Percentiles rank a stretch among this genome's conserved stretches.
phyloP scores from a whole-genome alignment of 2,888 invertebrate genomes.

The Diarsia dahlii region DNA sequence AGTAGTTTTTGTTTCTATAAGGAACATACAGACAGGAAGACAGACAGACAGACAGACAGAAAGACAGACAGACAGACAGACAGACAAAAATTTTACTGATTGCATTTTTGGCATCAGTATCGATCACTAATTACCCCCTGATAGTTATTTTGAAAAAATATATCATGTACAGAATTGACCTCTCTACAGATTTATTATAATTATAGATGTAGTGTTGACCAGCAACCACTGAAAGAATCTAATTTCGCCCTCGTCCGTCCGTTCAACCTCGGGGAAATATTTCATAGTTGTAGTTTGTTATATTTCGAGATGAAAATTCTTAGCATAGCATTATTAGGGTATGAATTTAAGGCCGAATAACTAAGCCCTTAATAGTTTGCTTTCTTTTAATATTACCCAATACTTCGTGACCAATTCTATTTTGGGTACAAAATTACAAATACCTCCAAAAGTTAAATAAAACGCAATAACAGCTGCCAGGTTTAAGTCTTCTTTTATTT shows the following conservation, averaged over 20 bases:
- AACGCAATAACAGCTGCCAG: neutral
- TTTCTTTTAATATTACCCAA: neutral
- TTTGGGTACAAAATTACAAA: neutral
- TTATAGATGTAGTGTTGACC: conserved; percentile 14
- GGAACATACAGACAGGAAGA: too few relatives aligned
- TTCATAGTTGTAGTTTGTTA: conserved; percentile 38
- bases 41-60: too few relatives aligned
- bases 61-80: too few relatives aligned
- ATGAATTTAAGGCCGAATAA: conserved; percentile 34
- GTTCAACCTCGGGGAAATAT: conserved; percentile 33
- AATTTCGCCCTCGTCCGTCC: conserved; percentile 30
- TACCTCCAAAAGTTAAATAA: conserved; percentile 1
- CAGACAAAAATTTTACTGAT: too few relatives aligned
- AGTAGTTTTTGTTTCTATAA: too few relatives aligned
- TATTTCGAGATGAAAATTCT: conserved; percentile 51
- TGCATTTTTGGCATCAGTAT: too few relatives aligned
- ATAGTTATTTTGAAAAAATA: too few relatives aligned
- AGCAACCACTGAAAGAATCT: conserved; percentile 34
- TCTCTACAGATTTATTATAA: too few relatives aligned
- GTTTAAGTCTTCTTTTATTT: conserved; percentile 11
- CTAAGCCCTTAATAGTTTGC: conserved; percentile 12
- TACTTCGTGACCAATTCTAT: neutral
- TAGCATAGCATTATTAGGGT: conserved; percentile 31
- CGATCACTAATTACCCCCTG: too few relatives aligned
- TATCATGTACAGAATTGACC: too few relatives aligned